Evolutionary conservation across 2,888 invertebrate species (phyloP).

Genomic region (Conus canariensis): DNA sequence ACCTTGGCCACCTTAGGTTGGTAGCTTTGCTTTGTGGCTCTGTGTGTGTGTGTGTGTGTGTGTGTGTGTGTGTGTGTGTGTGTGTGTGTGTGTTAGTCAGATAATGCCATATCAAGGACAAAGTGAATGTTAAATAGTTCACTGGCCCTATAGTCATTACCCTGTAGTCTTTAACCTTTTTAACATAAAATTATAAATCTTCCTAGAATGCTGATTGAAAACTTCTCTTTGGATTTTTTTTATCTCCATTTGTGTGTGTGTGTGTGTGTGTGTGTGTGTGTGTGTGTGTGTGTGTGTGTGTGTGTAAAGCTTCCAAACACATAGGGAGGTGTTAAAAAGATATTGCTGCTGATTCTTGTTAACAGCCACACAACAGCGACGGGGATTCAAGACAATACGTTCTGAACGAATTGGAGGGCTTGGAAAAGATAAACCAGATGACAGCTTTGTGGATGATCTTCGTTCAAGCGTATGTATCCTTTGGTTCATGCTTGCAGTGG

Average conservation of each 20-base stretch:
- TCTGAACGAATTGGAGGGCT: slow-evolving; percentile 52
- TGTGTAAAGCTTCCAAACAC: too few relatives aligned
- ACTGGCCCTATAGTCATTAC: too few relatives aligned
- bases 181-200: too few relatives aligned
- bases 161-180: too few relatives aligned
- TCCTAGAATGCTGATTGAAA: too few relatives aligned
- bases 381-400: slow-evolving; percentile 61
- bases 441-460: slow-evolving; percentile 54
- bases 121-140: too few relatives aligned
- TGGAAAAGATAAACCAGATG: slow-evolving; percentile 46
- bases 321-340: too few relatives aligned
- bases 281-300: too few relatives aligned
- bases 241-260: too few relatives aligned
- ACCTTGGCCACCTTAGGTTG: slow-evolving; percentile 41
- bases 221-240: too few relatives aligned
- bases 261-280: too few relatives aligned
- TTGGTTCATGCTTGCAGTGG: background rate
- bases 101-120: too few relatives aligned
- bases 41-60: background rate
- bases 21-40: background rate
- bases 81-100: background rate
- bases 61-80: background rate
- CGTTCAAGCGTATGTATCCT: slow-evolving; percentile 49
- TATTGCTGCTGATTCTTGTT: background rate
- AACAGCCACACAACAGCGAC: slow-evolving; percentile 45